These are phyloP conservation scores for Lacerta viridis DNA, from an alignment of 2,797 vertebrate species.

Conservation along the genomic window DNA sequence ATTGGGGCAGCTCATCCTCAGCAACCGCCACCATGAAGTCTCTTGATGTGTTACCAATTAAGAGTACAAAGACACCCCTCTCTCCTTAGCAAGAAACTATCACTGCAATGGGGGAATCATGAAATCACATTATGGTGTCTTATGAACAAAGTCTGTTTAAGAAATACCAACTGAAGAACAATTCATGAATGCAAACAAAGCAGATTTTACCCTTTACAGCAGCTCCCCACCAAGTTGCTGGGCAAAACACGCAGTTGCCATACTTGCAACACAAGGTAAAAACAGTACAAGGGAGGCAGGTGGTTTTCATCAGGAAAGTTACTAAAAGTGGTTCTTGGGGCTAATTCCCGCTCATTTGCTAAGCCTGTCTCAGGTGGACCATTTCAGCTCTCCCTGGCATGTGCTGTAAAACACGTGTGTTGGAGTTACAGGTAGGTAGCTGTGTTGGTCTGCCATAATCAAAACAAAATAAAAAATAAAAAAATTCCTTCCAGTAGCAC, in stretches of 20 bases:
- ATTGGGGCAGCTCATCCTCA: not conserved
- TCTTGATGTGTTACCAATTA: not conserved
- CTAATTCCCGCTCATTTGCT: not conserved
- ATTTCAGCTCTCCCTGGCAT: not conserved
- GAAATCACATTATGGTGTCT: not conserved
- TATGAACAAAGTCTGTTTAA: not conserved
- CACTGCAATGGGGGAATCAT: no score
- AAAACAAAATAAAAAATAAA: no score
- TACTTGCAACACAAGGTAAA: no score
- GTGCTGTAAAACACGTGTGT: no score
- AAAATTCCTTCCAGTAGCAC: no score
- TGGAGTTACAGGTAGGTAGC: no score
- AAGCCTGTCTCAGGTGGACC: not conserved
- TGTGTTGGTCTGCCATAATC: no score
- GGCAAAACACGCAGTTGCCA: not conserved
- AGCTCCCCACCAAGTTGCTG: not conserved
- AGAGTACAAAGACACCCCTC: not conserved
- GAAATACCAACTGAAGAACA: not conserved
- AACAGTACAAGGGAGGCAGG: not conserved
- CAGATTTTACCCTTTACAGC: not conserved
- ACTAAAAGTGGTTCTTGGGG: not conserved
- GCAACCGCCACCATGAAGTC: not conserved
- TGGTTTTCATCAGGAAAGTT: not conserved
- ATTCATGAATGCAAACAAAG: not conserved
- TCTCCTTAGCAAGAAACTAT: not conserved